A percentile compares a stretch with the other conserved stretches of the same genome.
Conservation (phyloP, 1,140 invertebrate genomes). For the Carposina sasakii region DNA sequence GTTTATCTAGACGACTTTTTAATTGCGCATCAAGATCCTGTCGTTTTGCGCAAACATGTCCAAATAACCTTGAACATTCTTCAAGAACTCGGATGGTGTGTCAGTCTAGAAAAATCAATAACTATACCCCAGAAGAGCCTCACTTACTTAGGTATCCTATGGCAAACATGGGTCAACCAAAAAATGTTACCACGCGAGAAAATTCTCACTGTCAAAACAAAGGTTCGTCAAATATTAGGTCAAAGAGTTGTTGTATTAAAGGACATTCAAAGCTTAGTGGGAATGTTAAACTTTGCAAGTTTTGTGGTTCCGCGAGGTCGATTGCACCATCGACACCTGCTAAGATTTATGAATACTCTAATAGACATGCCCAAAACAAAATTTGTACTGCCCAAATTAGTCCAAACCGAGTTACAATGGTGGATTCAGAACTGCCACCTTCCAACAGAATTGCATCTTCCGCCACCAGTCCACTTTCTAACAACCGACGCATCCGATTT, state of each 20-base stretch:
- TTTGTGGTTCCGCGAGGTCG: conserved; percentile 69
- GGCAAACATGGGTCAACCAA: conserved; percentile 24
- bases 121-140: conserved; percentile 12
- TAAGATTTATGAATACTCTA: neutral
- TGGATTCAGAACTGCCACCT: conserved; percentile 18
- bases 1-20: conserved; percentile 32
- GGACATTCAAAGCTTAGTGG: conserved; percentile 30
- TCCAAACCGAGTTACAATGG: conserved; percentile 7
- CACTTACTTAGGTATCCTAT: conserved; percentile 27
- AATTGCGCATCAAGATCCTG: conserved; percentile 10
- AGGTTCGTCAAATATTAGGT: conserved; percentile 4
- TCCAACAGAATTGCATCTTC: conserved; percentile 14
- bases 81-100: conserved; percentile 15
- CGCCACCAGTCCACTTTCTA: conserved; percentile 24
- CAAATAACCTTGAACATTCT: conserved; percentile 8
- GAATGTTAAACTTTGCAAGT: conserved; percentile 63
- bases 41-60: conserved; percentile 1
- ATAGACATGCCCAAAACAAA: neutral
- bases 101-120: conserved; percentile 18
- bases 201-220: neutral
- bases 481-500: conserved; percentile 34
- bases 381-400: neutral
- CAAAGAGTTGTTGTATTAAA: conserved; percentile 15
- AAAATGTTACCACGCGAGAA: conserved; percentile 27
- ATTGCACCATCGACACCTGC: conserved; percentile 14